Percentiles rank a stretch among this genome's conserved stretches.
Conservation (phyloP, 2,113 vertebrate species). For the Poecilia latipinna region DNA sequence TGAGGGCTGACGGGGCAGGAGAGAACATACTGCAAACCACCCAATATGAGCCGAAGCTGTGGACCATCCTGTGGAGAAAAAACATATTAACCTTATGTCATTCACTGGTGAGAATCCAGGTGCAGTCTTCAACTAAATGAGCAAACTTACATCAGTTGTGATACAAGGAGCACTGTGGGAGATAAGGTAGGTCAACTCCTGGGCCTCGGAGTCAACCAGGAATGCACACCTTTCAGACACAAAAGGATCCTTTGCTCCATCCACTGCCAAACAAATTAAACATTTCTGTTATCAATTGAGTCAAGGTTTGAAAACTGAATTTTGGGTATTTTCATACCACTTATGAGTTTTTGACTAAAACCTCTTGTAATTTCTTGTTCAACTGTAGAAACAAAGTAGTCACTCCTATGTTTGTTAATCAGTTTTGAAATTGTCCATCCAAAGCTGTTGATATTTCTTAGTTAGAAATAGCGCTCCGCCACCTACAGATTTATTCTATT, state of each 20-base stretch:
- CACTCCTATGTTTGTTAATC: background rate
- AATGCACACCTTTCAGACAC: constrained; percentile 68
- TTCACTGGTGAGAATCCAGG: background rate
- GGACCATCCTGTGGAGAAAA: constrained; percentile 52
- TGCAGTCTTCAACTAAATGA: background rate
- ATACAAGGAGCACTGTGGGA: constrained; percentile 61
- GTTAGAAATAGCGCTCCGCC: no score
- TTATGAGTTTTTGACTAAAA: background rate
- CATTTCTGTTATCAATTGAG: background rate
- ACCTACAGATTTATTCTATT: no score
- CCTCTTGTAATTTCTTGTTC: background rate
- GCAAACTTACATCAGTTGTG: constrained; percentile 59
- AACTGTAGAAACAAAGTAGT: background rate
- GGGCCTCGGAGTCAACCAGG: constrained; percentile 36
- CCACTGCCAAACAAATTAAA: constrained; percentile 59
- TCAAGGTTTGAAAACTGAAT: background rate
- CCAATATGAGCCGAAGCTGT: constrained; percentile 49
- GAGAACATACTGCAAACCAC: constrained; percentile 56
- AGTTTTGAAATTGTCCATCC: background rate
- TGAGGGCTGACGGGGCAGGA: constrained; percentile 57
- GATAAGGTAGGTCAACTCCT: constrained; percentile 55
- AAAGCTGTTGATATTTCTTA: no score
- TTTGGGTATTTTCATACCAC: background rate
- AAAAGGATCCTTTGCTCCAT: constrained; percentile 61
- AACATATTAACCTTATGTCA: background rate